These are phyloP conservation scores for Harpagifer antarcticus DNA, from an alignment of 2,797 vertebrate species.

Conservation along the genomic window DNA sequence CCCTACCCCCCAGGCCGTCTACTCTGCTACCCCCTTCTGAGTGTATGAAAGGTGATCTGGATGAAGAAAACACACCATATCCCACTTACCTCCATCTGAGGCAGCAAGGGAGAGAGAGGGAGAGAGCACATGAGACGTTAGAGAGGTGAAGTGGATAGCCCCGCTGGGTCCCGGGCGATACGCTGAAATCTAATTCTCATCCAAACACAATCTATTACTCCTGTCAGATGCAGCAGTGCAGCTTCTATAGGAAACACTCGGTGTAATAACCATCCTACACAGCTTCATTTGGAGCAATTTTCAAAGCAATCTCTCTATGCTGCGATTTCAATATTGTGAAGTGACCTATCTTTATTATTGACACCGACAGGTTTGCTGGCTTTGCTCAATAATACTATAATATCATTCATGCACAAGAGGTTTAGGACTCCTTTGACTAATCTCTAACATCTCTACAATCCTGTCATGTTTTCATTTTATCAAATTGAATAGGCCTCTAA, in stretches of 20 bases:
- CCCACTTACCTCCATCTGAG: slow-evolving; percentile 89
- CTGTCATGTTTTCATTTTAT: slow-evolving; percentile 34
- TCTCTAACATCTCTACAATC: slow-evolving; percentile 54
- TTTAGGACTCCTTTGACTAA: slow-evolving; percentile 63
- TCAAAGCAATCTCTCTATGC: slow-evolving; percentile 28
- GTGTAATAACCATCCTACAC: slow-evolving; percentile 38
- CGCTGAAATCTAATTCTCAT: slow-evolving; percentile 78
- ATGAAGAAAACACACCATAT: slow-evolving; percentile 72
- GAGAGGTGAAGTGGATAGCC: slow-evolving; percentile 78
- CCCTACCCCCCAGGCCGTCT: slow-evolving; percentile 32
- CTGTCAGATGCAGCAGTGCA: slow-evolving; percentile 68
- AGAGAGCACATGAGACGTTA: slow-evolving; percentile 80
- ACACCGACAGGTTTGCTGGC: slow-evolving; percentile 47
- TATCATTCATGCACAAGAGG: slow-evolving; percentile 51
- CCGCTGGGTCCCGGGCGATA: slow-evolving; percentile 72
- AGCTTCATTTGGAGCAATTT: slow-evolving; percentile 59
- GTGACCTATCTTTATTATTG: slow-evolving; percentile 54
- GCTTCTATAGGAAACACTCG: slow-evolving; percentile 49
- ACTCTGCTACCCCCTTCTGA: slow-evolving; percentile 52
- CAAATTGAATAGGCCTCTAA: slow-evolving; percentile 34
- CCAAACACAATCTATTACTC: slow-evolving; percentile 79
- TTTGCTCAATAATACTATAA: slow-evolving; percentile 42
- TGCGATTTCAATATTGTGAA: slow-evolving; percentile 58
- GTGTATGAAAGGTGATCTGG: slow-evolving; percentile 77
- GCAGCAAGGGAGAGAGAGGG: slow-evolving; percentile 68